A percentile compares a stretch with the other conserved stretches of the same genome.
phyloP scores from a whole-genome alignment of 2,888 invertebrate species.

The Cerceris rybyensis region DNA sequence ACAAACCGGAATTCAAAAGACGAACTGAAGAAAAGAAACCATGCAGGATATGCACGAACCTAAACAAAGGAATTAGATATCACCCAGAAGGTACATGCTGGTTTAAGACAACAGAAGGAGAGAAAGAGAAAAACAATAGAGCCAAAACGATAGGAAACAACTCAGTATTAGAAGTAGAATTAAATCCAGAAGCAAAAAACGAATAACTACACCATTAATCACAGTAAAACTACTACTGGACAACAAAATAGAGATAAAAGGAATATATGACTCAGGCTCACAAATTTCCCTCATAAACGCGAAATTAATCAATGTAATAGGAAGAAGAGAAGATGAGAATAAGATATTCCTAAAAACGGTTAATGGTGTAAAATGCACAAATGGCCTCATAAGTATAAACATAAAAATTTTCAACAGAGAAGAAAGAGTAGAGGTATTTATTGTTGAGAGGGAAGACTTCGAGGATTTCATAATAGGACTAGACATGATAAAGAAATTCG shows the following conservation, averaged over 20 bases:
- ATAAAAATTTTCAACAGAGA: too few relatives aligned
- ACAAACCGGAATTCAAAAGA: neutral
- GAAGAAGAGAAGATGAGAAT: conserved; percentile 1
- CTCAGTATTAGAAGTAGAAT: neutral
- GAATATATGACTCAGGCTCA: too few relatives aligned
- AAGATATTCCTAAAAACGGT: conserved; percentile 1
- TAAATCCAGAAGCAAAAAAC: neutral
- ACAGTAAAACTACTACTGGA: too few relatives aligned
- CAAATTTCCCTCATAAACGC: neutral
- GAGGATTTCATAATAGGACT: too few relatives aligned
- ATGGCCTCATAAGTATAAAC: too few relatives aligned
- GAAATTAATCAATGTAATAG: neutral
- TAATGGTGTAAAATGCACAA: too few relatives aligned
- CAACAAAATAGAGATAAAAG: neutral
- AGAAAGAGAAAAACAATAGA: neutral
- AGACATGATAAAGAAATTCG: too few relatives aligned
- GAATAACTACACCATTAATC: conserved; percentile 6
- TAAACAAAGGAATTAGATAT: too few relatives aligned
- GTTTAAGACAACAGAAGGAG: neutral
- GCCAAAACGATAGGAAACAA: neutral
- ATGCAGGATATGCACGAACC: neutral
- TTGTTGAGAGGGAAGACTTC: too few relatives aligned
- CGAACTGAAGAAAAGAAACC: conserved; percentile 7
- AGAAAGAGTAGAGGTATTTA: too few relatives aligned
- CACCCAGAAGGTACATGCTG: neutral